phyloP scores from a whole-genome alignment of 2,797 vertebrate genomes.

The Rhynchonycteris naso region DNA sequence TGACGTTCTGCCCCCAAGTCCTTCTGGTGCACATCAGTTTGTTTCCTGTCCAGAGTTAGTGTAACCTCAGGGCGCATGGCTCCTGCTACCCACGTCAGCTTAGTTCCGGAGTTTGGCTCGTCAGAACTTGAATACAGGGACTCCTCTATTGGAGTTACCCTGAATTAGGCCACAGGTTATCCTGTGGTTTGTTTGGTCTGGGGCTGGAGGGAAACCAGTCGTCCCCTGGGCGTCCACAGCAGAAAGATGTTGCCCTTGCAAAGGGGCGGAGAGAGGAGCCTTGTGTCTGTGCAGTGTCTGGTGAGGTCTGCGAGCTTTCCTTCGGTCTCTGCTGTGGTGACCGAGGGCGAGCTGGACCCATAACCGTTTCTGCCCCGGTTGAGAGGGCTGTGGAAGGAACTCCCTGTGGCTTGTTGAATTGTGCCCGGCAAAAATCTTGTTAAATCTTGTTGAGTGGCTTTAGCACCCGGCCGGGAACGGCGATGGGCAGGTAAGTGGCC shows the following conservation, averaged over 20 bases:
- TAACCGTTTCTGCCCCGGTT: background rate
- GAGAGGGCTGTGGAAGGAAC: background rate
- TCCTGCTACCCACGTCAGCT: background rate
- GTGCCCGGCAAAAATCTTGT: conserved; percentile 7
- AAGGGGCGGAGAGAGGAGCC: background rate
- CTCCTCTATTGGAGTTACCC: background rate
- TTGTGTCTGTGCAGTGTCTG: background rate
- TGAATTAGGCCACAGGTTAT: background rate
- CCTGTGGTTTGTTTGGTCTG: conserved; percentile 24
- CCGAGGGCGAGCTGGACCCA: background rate
- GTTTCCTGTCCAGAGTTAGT: background rate
- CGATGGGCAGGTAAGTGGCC: background rate
- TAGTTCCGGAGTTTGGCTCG: background rate
- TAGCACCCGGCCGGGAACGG: background rate
- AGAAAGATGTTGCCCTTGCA: background rate
- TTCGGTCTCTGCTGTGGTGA: background rate
- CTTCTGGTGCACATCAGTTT: background rate
- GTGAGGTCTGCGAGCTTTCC: background rate
- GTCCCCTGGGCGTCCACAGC: background rate
- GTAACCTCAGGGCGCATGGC: background rate
- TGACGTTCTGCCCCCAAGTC: background rate
- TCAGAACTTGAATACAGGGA: background rate
- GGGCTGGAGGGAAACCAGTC: background rate
- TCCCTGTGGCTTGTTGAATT: background rate
- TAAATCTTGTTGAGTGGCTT: conserved; percentile 1